Percentiles rank a stretch among this genome's conserved stretches.
Evolutionary conservation across 2,113 vertebrate species (phyloP).

Genomic region (Paedocypris sp.): DNA sequence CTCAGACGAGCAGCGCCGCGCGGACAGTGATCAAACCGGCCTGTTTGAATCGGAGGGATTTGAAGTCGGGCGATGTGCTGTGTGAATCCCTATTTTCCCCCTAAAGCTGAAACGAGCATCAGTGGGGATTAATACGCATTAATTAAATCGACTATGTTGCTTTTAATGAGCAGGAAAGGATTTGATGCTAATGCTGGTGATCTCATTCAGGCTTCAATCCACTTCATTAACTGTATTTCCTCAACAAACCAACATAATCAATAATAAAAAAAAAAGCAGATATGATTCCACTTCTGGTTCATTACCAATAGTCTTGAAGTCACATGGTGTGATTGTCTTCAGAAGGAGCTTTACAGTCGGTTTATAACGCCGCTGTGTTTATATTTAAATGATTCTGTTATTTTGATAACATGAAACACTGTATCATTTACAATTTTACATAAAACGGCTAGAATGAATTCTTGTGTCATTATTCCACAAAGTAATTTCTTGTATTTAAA

Average conservation of each 20-base stretch:
- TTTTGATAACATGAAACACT: no score
- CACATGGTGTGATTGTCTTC: conserved; percentile 39
- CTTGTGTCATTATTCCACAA: no score
- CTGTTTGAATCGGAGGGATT: conserved; percentile 41
- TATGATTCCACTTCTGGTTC: conserved; percentile 45
- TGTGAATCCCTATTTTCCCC: conserved; percentile 46
- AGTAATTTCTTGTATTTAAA: no score
- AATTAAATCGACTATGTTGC: conserved; percentile 93
- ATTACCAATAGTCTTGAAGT: conserved; percentile 35
- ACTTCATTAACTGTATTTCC: conserved; percentile 86
- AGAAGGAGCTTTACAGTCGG: conserved; percentile 19
- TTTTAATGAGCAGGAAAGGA: conserved; percentile 90
- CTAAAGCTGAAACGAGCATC: conserved; percentile 81
- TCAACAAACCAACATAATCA: conserved; percentile 75
- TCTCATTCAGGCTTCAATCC: conserved; percentile 74
- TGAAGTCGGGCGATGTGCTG: conserved; percentile 48
- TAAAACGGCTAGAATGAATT: no score
- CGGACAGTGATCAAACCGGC: conserved; percentile 39
- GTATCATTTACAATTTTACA: no score
- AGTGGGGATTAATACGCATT: conserved; percentile 89
- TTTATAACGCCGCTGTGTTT: no score
- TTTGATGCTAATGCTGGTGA: conserved; percentile 88
- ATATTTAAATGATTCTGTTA: no score
- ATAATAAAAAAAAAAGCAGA: conserved; percentile 70
- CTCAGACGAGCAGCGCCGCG: conserved; percentile 24